These are phyloP conservation scores for Sebastiscus tertius DNA, from an alignment of 2,797 vertebrate species.

Conservation along the genomic window DNA sequence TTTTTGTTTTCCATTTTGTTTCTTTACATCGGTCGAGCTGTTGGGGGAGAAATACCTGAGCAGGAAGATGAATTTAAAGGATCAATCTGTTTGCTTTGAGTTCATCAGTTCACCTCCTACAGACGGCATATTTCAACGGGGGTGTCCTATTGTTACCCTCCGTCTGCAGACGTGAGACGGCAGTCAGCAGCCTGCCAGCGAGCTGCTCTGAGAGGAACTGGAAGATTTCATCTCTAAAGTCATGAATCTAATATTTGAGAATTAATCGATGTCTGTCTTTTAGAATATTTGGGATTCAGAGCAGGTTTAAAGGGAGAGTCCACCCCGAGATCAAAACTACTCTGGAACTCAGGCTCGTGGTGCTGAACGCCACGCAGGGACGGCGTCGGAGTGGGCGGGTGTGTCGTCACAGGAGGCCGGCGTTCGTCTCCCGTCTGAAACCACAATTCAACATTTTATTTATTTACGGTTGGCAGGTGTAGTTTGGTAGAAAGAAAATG, in stretches of 20 bases:
- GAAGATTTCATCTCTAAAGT: not conserved
- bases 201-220: not conserved
- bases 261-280: not conserved
- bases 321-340: not conserved
- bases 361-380: too few relatives aligned
- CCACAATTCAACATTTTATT: too few relatives aligned
- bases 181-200: not conserved
- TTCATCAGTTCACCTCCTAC: not conserved
- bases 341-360: too few relatives aligned
- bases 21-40: slow-evolving; percentile 1
- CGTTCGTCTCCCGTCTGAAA: too few relatives aligned
- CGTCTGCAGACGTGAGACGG: not conserved
- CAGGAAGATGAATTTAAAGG: not conserved
- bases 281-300: not conserved
- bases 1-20: slow-evolving; percentile 40
- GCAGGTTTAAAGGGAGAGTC: not conserved
- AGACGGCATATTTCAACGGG: not conserved
- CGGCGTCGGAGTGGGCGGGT: too few relatives aligned
- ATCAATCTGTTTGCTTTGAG: not conserved
- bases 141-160: not conserved
- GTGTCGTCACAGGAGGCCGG: too few relatives aligned
- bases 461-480: too few relatives aligned
- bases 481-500: too few relatives aligned
- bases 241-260: not conserved
- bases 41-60: not conserved